Percentiles rank a stretch among this genome's conserved stretches.
These are phyloP conservation scores for Allophyes oxyacanthae DNA, from an alignment of 2,888 invertebrate genomes.

Conservation along the genomic window DNA sequence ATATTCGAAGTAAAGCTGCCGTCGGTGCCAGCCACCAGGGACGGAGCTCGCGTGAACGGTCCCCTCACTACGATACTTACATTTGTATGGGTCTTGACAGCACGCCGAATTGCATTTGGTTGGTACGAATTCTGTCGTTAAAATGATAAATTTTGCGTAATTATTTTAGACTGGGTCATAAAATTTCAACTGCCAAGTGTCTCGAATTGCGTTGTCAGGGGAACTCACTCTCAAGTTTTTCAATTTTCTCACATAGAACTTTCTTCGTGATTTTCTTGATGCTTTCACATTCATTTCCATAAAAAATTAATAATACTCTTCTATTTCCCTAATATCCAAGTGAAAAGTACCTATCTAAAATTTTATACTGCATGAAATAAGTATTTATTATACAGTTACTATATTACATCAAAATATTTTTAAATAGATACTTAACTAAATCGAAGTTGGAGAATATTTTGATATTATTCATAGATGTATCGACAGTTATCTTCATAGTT, in stretches of 20 bases:
- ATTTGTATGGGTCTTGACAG: conserved; percentile 48
- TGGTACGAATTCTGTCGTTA: conserved; percentile 16
- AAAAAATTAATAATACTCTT: not conserved
- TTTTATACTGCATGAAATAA: too few species aligned
- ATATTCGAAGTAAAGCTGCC: conserved; percentile 73
- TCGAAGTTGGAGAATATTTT: conserved; percentile 19
- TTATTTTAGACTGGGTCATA: not conserved
- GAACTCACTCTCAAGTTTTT: not conserved
- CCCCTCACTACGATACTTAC: conserved; percentile 56
- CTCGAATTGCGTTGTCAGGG: not conserved
- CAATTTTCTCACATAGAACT: not conserved
- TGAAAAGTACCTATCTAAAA: not conserved
- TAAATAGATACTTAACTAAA: conserved; percentile 11
- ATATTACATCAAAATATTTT: not conserved
- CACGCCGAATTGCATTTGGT: conserved; percentile 31
- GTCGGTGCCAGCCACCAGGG: conserved; percentile 79
- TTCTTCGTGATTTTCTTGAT: not conserved
- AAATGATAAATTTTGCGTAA: conserved; percentile 8
- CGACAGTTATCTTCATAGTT: conserved; percentile 36
- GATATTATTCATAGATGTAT: conserved; percentile 26
- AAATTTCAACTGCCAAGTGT: too few species aligned
- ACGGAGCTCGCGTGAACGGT: conserved; percentile 78
- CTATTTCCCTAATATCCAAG: not conserved
- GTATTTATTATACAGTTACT: too few species aligned
- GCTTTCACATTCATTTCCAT: not conserved